phyloP scores from a whole-genome alignment of 2,888 invertebrate species.

The Schizaphis graminum region DNA sequence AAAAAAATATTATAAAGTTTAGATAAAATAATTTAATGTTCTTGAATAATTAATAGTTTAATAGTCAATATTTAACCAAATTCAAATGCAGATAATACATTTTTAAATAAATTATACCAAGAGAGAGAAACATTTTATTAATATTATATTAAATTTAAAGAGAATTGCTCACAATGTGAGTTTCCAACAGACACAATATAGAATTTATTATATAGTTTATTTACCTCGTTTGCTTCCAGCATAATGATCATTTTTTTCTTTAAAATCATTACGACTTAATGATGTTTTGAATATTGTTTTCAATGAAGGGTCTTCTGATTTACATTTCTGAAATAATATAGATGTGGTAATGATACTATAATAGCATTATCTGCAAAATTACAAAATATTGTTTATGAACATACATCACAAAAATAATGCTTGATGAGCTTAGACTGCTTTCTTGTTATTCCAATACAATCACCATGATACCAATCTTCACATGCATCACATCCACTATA shows the following conservation, averaged over 20 bases:
- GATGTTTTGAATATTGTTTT: constrained; percentile 70
- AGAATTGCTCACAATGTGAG: too few species aligned
- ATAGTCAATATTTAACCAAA: not conserved
- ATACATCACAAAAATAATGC: constrained; percentile 86
- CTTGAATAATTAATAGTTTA: not conserved
- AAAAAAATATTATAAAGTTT: not conserved
- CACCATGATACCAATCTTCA: constrained; percentile 99
- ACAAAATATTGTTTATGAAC: not conserved
- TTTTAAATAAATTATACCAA: not conserved
- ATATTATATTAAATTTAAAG: too few species aligned
- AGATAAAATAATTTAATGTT: not conserved
- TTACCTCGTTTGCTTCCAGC: constrained; percentile 47
- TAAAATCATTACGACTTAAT: constrained; percentile 49
- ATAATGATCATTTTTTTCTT: constrained; percentile 59
- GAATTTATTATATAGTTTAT: not conserved
- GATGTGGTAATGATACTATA: not conserved
- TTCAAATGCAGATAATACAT: not conserved
- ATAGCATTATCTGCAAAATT: not conserved
- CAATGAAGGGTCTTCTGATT: constrained; percentile 85
- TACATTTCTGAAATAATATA: constrained; percentile 75
- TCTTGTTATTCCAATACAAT: constrained; percentile 95
- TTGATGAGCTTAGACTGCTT: constrained; percentile 93
- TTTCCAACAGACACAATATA: not conserved
- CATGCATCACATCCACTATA: constrained; percentile 93
- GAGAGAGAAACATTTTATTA: too few species aligned